Evolutionary conservation across 1,140 invertebrate genomes (phyloP), one percentile per base, ranked within the genome.

Genomic region (Limonius californicus): DNA sequence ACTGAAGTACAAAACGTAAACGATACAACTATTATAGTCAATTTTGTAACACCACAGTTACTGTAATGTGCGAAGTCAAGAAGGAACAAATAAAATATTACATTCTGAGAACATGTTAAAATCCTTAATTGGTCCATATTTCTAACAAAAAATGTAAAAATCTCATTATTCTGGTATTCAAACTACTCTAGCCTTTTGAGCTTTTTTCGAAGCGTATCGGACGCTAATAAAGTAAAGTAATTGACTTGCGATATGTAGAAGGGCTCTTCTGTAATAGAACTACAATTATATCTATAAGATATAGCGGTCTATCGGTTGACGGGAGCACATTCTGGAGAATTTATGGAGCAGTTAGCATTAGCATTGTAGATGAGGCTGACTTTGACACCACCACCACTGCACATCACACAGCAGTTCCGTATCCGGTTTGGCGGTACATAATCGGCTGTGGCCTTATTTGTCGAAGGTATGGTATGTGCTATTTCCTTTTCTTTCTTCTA

Each of bases 281-380:
- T 39, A 39, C 35, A 39, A 39, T 39, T 39, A 39, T 39, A 39
- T 39, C n/a, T 12, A 9, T 39, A 39, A 39, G 8, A 39, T 39
- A 39, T 39, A 39, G 56, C 18, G 57, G 54, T 59, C 57, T 54
- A 65, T 67, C 64, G 62, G 67, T 67, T 69, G 57, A 57, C 60
- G 59, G 65, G 64, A 67, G 65, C 59, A 66, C 67, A 67, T 68
- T 67, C 47, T 27, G 56, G 39, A 47, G 61, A 64, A 72, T 73
- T 73, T 73, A 73, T 72, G 54, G 68, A 64, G 64, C 63, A 64
- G 70, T 73, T 70, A 69, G 57, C 64, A 73, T 73, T 71, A 70
- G 71, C 70, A 71, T 62, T 73, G 70, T 67, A 73, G 62, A 73
- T 73, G 71, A 73, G 64, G 61, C 35, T 39, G 35, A 39, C 35